These are phyloP conservation scores for Chrosomus eos DNA, from an alignment of 2,797 vertebrate species.

Conservation along the genomic window DNA sequence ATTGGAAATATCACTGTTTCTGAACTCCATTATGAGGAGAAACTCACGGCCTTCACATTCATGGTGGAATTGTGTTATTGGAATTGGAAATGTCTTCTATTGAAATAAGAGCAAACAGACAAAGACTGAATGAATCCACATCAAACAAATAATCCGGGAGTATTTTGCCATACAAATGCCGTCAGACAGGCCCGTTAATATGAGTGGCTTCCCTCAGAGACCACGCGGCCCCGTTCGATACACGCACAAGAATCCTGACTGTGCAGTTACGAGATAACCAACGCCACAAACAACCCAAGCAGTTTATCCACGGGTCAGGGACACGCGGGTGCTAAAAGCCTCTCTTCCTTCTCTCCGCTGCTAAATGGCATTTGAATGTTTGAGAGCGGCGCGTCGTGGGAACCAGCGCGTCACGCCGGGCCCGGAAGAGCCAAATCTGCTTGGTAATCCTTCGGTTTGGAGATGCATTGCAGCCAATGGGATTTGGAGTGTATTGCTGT, in stretches of 20 bases:
- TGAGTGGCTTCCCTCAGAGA: constrained; percentile 36
- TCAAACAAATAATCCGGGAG: constrained; percentile 9
- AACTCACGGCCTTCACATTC: not conserved
- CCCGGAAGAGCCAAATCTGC: constrained; percentile 33
- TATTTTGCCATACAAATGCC: constrained; percentile 40
- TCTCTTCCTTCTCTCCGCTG: constrained; percentile 4
- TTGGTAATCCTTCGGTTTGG: constrained; percentile 51
- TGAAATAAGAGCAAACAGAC: constrained; percentile 50
- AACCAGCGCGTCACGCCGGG: constrained; percentile 1
- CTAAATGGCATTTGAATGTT: constrained; percentile 27
- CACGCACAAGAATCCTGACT: not conserved
- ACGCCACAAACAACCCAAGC: not conserved
- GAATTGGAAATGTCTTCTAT: not conserved
- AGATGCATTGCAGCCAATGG: constrained; percentile 47
- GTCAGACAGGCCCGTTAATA: constrained; percentile 37
- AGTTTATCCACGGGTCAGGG: constrained; percentile 31
- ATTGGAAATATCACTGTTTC: not conserved
- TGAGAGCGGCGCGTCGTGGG: constrained; percentile 11
- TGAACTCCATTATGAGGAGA: not conserved
- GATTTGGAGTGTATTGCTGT: constrained; percentile 59
- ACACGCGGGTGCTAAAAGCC: constrained; percentile 10
- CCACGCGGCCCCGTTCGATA: constrained; percentile 22
- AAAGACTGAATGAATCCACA: constrained; percentile 43
- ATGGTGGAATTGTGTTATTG: not conserved
- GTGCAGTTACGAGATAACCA: constrained; percentile 29